These are phyloP conservation scores for Hiodon tergisus DNA, from an alignment of 2,113 vertebrate genomes.

Conservation along the genomic window DNA sequence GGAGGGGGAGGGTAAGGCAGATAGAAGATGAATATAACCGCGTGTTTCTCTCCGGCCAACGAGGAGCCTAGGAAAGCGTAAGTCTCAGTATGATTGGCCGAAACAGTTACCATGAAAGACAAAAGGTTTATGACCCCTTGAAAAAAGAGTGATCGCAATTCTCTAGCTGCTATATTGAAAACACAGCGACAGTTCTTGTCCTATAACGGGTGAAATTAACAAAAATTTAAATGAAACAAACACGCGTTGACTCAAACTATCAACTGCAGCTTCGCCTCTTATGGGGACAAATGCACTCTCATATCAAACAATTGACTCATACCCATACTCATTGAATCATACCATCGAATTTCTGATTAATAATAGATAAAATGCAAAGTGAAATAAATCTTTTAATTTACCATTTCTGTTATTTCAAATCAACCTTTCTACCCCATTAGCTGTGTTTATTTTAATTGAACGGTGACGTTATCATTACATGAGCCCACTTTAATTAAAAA, in stretches of 20 bases:
- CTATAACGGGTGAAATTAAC: neutral
- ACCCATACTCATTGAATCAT: too few relatives aligned
- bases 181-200: neutral
- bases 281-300: too few relatives aligned
- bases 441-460: too few relatives aligned
- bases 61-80: conserved; percentile 26
- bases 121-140: conserved; percentile 48
- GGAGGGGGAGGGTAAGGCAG: neutral
- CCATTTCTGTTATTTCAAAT: too few relatives aligned
- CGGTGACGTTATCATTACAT: too few relatives aligned
- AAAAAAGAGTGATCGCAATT: conserved; percentile 6
- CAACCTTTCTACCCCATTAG: too few relatives aligned
- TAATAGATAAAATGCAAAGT: too few relatives aligned
- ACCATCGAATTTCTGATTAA: too few relatives aligned
- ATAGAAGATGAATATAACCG: conserved; percentile 3
- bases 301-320: too few relatives aligned
- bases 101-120: conserved; percentile 66
- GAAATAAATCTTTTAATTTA: too few relatives aligned
- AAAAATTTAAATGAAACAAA: neutral
- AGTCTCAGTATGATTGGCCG: conserved; percentile 52
- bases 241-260: neutral
- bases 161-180: neutral
- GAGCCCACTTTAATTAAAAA: too few relatives aligned
- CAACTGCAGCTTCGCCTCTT: neutral
- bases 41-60: conserved; percentile 48